Evolutionary conservation across 2,888 invertebrate genomes (phyloP), one percentile per base, ranked within the genome.

Genomic region (Vesta saturnalis): DNA sequence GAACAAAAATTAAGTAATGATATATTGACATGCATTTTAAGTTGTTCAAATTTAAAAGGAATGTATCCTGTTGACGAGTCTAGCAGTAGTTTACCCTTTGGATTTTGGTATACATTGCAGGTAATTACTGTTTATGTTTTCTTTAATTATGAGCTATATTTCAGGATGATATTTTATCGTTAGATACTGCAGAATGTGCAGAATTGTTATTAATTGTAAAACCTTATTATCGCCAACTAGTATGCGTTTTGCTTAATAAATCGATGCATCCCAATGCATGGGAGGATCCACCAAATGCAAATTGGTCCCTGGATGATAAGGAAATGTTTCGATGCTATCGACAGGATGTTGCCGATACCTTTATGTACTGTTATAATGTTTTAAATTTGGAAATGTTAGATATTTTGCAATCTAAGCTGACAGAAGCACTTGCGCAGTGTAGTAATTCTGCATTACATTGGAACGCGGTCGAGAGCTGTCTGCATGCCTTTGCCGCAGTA

Each of bases 91-190:
- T 88, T 95, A 72, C 90, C 95, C 0, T 92, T 96, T 84, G 93
- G 94, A 1, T 95, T 96, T 83, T 97, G 97, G 97, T 97, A 94
- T 81, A 91, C 93, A 64, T 84, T 97, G 60, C 96, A 97, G 87
- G 94, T 93, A 78, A 82, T 79, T 69, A 68, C 19, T 30, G 15
- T 21, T 12, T 18, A 19, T 55, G 16, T 61, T 39, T 62, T 43
- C 5, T 22, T 62, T 2, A n/a, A n/a, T n/a, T n/a, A n/a, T n/a
- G n/a, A n/a, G n/a, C n/a, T n/a, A n/a, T 69, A 46, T 75, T 77
- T 12, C 79, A 91, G 89, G 92, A 92, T 79, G 91, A 91, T 78
- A 86, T 91, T 55, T 78, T 89, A 56, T 85, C 86, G 60, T 79
- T 87, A 52, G 85, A 85, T 15, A 78, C 84, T 5, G 81, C 83